Percentiles rank a stretch among this genome's conserved stretches.
Conservation (phyloP, 2,113 vertebrate species). For the Periophthalmodon schlosseri region DNA sequence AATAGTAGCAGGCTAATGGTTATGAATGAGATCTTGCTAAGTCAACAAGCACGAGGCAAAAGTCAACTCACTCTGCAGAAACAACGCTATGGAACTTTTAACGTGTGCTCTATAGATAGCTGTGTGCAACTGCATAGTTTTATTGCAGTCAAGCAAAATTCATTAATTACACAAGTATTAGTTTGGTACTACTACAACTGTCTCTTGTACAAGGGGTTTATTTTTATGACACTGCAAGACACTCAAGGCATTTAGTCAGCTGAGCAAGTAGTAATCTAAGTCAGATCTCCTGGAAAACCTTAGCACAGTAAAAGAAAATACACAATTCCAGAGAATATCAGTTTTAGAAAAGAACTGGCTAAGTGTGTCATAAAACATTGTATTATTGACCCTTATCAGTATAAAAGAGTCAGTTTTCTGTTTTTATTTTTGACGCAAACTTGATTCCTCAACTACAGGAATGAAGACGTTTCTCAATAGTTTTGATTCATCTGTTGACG, state of each 20-base stretch:
- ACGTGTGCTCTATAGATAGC: not conserved
- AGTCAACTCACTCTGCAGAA: not conserved
- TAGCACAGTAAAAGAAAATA: not conserved
- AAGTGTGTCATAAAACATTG: not conserved
- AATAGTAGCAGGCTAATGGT: not conserved
- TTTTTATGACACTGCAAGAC: not conserved
- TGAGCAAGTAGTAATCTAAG: no score
- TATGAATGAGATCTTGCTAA: slow-evolving; percentile 5
- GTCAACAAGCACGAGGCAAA: not conserved
- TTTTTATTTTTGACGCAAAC: not conserved
- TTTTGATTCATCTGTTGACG: not conserved
- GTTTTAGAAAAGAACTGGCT: not conserved
- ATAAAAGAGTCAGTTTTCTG: no score
- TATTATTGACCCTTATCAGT: not conserved
- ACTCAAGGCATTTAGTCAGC: no score
- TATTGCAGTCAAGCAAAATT: not conserved
- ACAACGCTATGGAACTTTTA: not conserved
- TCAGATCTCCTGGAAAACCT: not conserved
- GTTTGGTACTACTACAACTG: no score
- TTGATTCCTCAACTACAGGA: not conserved
- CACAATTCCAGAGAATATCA: not conserved
- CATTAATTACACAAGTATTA: not conserved
- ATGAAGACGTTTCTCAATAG: not conserved
- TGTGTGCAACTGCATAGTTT: not conserved
- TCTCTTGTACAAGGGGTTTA: not conserved